Evolutionary conservation across 2,113 vertebrate species (phyloP).

Genomic region (Hucho hucho): DNA sequence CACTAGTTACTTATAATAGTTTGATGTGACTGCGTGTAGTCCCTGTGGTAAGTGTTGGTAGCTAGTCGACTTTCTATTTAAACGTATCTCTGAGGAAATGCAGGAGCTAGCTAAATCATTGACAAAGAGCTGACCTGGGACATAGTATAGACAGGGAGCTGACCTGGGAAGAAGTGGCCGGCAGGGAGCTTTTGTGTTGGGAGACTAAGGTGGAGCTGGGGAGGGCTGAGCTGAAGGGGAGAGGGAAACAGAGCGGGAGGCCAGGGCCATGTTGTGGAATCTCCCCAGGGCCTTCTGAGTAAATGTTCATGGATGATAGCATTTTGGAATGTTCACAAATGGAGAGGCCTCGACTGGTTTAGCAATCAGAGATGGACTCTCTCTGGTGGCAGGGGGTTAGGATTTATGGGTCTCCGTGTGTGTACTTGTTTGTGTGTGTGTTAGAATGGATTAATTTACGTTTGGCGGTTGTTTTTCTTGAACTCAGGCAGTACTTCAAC

Average conservation of each 20-base stretch:
- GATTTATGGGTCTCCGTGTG: conserved; percentile 46
- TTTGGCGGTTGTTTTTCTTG: neutral
- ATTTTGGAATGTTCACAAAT: conserved; percentile 77
- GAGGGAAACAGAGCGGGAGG: conserved; percentile 64
- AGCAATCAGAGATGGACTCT: conserved; percentile 63
- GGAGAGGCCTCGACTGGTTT: conserved; percentile 71
- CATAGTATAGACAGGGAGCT: too few relatives aligned
- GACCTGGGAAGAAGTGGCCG: conserved; percentile 72
- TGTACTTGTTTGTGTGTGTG: neutral
- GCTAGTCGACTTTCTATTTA: conserved; percentile 52
- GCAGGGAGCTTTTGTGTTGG: conserved; percentile 77
- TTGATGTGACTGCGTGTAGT: conserved; percentile 1
- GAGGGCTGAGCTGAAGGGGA: conserved; percentile 39
- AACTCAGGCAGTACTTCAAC: neutral
- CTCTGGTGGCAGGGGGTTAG: conserved; percentile 37
- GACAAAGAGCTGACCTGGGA: conserved; percentile 68
- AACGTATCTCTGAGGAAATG: conserved; percentile 52
- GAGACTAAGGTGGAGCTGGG: conserved; percentile 72
- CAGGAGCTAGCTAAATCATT: conserved; percentile 61
- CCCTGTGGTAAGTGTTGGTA: conserved; percentile 26
- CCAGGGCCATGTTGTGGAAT: conserved; percentile 71
- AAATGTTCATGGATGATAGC: conserved; percentile 79
- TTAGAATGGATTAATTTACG: neutral
- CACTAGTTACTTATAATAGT: too few relatives aligned
- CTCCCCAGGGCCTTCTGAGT: conserved; percentile 75